Conservation (phyloP, 1,140 invertebrate genomes). For the Steinernema khuongi region DNA sequence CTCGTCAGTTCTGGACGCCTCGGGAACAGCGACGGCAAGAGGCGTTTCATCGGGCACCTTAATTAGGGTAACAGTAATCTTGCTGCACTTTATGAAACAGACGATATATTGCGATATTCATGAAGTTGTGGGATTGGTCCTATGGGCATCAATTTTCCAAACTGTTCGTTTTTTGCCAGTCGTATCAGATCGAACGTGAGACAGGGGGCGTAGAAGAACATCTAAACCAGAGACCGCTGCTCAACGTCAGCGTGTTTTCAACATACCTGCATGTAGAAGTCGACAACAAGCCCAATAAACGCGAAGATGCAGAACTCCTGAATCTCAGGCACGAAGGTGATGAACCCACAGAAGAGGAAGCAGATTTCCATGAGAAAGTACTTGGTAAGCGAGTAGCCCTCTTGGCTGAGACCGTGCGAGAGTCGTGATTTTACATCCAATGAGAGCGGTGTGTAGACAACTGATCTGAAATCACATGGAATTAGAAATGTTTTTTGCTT, state of each 20-base stretch:
- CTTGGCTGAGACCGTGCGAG: constrained; percentile 45
- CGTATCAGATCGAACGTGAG: constrained; percentile 45
- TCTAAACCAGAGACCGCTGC: constrained; percentile 19
- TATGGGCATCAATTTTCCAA: constrained; percentile 45
- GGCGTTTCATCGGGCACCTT: constrained; percentile 41
- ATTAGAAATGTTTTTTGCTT: no score
- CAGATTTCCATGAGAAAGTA: constrained; percentile 49
- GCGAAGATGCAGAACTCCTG: constrained; percentile 50
- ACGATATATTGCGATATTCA: constrained; percentile 40
- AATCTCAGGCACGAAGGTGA: constrained; percentile 47
- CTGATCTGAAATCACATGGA: constrained; percentile 44
- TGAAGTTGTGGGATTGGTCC: constrained; percentile 43
- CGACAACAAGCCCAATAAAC: constrained; percentile 47
- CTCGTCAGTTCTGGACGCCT: background rate
- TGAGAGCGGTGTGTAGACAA: constrained; percentile 50
- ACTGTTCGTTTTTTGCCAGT: constrained; percentile 42
- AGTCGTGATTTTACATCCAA: constrained; percentile 46
- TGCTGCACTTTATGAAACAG: constrained; percentile 20
- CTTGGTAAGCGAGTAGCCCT: constrained; percentile 40
- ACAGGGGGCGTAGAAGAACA: constrained; percentile 52
- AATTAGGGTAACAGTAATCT: constrained; percentile 2
- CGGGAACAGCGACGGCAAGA: constrained; percentile 43
- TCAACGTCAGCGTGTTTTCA: background rate
- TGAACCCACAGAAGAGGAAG: constrained; percentile 40
- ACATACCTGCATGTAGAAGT: constrained; percentile 52